phyloP scores from a whole-genome alignment of 2,797 vertebrate species.

The Tokudaia tokunoshimensis region DNA sequence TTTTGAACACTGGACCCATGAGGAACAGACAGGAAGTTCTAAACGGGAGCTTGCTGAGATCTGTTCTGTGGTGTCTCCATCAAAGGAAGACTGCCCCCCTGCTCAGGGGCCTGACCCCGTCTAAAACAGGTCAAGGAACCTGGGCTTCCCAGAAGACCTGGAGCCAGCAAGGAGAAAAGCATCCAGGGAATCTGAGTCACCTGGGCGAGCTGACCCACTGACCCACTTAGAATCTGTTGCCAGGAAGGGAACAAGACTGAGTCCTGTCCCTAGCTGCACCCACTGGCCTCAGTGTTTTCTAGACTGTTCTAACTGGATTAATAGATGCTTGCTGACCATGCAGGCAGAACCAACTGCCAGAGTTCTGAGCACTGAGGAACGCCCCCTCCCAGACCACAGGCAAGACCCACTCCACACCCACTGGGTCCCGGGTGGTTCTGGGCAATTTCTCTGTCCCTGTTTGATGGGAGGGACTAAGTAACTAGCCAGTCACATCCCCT shows the following conservation, averaged over 20 bases:
- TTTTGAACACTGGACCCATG: neutral
- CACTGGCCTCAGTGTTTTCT: neutral
- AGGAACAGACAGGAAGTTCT: neutral
- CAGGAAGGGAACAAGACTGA: neutral
- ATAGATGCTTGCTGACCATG: neutral
- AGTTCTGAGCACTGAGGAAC: accelerated
- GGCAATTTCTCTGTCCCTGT: no score
- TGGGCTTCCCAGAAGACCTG: neutral
- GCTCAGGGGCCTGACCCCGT: neutral
- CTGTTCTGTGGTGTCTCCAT: neutral
- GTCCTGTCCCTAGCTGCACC: neutral
- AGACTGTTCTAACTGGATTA: neutral
- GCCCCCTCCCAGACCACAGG: no score
- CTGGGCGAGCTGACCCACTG: neutral
- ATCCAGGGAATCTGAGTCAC: neutral
- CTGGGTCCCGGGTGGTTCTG: neutral
- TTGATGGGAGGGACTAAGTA: neutral
- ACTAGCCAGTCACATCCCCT: conserved; percentile 24
- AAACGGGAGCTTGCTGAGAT: neutral
- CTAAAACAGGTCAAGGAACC: neutral
- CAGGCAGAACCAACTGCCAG: neutral
- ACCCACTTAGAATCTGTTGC: neutral
- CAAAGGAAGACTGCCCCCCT: neutral
- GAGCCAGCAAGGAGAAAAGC: neutral
- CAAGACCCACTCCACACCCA: neutral